Base-by-base conservation (phyloP, 1,140 invertebrate species). In the Carcinoscorpius rotundicauda region DNA sequence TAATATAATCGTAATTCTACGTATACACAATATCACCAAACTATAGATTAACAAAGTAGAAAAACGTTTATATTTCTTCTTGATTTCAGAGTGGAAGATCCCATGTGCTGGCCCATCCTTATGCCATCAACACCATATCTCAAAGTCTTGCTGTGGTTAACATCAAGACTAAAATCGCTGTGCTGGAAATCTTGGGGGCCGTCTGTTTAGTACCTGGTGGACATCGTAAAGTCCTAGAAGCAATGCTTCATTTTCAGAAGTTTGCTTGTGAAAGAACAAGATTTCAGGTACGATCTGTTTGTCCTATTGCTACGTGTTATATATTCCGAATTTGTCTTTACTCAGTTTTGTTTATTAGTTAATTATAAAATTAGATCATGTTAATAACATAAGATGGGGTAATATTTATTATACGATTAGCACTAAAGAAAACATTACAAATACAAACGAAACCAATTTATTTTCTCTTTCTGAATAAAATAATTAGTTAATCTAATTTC, bases 161-260 rank as follows among this genome's bases (percentile, higher is more conserved):
- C 70, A 87, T 94, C n/a, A 92, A 93, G 76, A 95, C 92, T 0
- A 97, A 97, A 80, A 87, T 94, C 52, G 89, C 93, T 0, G 92
- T 92, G 1, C 77, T 97, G 64, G 95, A 98, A 79, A 97, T 98
- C 63, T 80, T 97, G 1, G 94, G 93, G 1, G 95, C 94, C 0
- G 90, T 97, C 0, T 97, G 95, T 74, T 77, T 98, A 3, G 93
- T 98, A 4, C 92, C 93, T 0, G 93, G 93, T 5, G 71, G 94
- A 85, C 81, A 92, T 86, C 71, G 93, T 87, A 84, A 93, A 89
- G 79, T 82, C n/a, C 78, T 98, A 11, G 88, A 94, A 75, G 89
- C 93, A 0, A 95, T 97, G 90, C 78, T 91, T 49, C 87, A 97
- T 74, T 96, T 92, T 74, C 93, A 97, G 77, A 87, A 88, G 66